Conservation (phyloP, 2,888 invertebrate genomes). For the Odontothrips loti region DNA sequence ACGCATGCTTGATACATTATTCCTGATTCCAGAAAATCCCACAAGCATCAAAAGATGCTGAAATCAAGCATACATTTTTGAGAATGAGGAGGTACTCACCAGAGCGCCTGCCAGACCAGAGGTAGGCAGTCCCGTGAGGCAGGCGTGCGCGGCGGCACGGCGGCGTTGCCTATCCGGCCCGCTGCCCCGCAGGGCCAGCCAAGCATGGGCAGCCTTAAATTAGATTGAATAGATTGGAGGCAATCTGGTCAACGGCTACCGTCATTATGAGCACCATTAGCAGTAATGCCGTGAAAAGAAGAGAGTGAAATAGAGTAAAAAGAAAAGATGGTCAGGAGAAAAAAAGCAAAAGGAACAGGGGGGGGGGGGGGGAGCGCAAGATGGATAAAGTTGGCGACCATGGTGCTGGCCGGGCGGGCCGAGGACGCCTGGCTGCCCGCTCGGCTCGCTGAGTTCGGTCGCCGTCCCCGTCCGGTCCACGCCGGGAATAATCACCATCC, state of each 20-base stretch:
- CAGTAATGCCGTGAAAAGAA: not conserved
- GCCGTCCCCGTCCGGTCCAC: too few relatives aligned
- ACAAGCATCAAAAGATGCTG: too few relatives aligned
- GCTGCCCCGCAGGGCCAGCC: not conserved
- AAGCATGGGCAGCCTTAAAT: not conserved
- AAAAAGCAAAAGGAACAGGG: not conserved
- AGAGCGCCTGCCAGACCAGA: too few relatives aligned
- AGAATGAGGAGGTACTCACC: too few relatives aligned
- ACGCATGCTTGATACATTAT: too few relatives aligned
- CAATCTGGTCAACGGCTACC: not conserved
- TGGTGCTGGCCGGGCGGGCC: not conserved
- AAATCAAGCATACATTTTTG: too few relatives aligned
- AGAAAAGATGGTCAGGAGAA: not conserved
- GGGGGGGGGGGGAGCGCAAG: not conserved
- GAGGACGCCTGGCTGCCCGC: not conserved
- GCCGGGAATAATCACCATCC: not conserved
- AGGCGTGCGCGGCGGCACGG: too few relatives aligned
- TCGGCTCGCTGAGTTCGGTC: not conserved
- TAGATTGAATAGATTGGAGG: not conserved
- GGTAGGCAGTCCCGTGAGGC: too few relatives aligned
- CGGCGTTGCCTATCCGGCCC: too few relatives aligned
- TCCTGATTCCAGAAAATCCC: too few relatives aligned
- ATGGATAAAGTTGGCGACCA: not conserved
- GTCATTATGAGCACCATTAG: constrained; percentile 5
- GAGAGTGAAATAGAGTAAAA: not conserved